Evolutionary conservation across 2,888 invertebrate species (phyloP), one percentile per base, ranked within the genome.

Genomic region (Apodemia duryi): DNA sequence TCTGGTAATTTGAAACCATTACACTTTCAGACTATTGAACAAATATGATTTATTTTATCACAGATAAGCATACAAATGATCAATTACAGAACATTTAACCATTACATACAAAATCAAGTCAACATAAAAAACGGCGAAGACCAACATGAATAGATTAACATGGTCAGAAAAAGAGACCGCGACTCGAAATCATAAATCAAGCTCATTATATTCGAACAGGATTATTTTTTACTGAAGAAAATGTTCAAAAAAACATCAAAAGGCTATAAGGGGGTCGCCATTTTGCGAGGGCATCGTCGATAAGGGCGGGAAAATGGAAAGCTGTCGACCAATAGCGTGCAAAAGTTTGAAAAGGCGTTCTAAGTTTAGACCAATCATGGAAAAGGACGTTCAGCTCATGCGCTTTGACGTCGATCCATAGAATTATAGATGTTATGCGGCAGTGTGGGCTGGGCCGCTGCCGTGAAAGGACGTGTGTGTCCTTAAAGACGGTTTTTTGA

Each of bases 171-270:
- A 80, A 77, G 75, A 78, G 82, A 80, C 76, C 82, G 81, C 83
- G 84, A 86, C 86, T 87, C 88, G 85, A 86, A 87, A 86, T 82
- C 90, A 89, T 91, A 91, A 91, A 91, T 91, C 91, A 91, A 90
- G 85, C 88, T 90, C 91, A 91, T 91, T 91, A 91, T 91, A 86
- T 87, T 85, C 83, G 82, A 88, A 91, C 91, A 84, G 88, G 91
- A 90, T 91, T 91, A 91, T 91, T 90, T 91, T 89, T 91, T 89
- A 89, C 86, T 81, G 78, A 84, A 83, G 87, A 87, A 91, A 89
- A 89, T 86, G 88, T 83, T 88, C 85, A 87, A 91, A 91, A 91
- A 90, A 88, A 84, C 85, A 88, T 88, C 88, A 86, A 88, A 88
- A 88, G 85, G 86, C 86, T 88, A 81, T 86, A 71, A 84, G 88